These are phyloP conservation scores for Pachymerium ferrugineum DNA, from an alignment of 2,888 invertebrate species.

Conservation along the genomic window DNA sequence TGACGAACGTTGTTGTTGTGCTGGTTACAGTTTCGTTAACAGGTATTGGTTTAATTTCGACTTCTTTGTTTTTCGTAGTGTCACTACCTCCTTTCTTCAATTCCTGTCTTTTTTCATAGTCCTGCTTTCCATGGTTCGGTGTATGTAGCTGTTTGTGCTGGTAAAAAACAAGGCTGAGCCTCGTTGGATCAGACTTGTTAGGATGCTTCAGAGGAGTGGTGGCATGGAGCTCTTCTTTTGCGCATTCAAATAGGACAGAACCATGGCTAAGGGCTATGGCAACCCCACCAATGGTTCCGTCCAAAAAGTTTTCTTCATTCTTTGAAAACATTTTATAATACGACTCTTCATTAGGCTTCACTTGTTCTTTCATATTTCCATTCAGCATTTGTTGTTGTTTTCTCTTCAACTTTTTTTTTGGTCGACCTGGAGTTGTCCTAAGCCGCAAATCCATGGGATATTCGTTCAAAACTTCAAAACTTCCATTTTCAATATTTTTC, in stretches of 20 bases:
- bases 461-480: constrained; percentile 76
- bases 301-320: constrained; percentile 75
- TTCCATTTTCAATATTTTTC: constrained; percentile 71
- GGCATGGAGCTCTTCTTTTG: constrained; percentile 93
- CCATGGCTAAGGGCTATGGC: constrained; percentile 91
- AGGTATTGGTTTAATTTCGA: too few species aligned
- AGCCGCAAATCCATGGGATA: constrained; percentile 82
- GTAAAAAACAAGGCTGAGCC: constrained; percentile 91
- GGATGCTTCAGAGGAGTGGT: constrained; percentile 85
- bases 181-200: constrained; percentile 78
- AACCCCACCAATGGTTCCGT: constrained; percentile 87
- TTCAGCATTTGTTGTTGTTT: too few species aligned
- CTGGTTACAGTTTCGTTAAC: constrained; percentile 39
- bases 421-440: constrained; percentile 70
- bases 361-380: too few species aligned
- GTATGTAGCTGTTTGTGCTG: constrained; percentile 90
- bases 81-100: too few species aligned
- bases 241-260: constrained; percentile 91
- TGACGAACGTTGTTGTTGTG: constrained; percentile 43
- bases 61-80: constrained; percentile 27
- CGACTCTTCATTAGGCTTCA: too few species aligned
- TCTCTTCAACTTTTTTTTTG: constrained; percentile 40
- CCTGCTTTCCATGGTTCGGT: constrained; percentile 80
- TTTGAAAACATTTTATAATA: constrained; percentile 45
- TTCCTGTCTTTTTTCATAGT: constrained; percentile 87